These are phyloP conservation scores for Aphidoletes aphidimyza DNA, from an alignment of 2,888 invertebrate genomes.

Conservation along the genomic window DNA sequence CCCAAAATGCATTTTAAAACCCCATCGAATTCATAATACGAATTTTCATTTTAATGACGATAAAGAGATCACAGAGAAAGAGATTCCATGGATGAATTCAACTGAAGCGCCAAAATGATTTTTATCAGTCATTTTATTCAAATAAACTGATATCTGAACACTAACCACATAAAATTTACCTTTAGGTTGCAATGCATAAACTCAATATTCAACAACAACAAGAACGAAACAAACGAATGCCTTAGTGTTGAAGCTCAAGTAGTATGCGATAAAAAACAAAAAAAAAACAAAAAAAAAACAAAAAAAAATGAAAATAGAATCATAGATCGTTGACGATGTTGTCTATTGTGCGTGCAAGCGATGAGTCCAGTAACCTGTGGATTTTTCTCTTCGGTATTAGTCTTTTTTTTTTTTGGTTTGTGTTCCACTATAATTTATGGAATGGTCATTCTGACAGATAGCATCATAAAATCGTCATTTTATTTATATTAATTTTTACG, in stretches of 20 bases:
- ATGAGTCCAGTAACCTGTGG: conserved; percentile 56
- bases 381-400: conserved; percentile 52
- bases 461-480: conserved; percentile 57
- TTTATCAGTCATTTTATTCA: too few species aligned
- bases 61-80: too few species aligned
- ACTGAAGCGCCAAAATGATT: too few species aligned
- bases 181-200: too few species aligned
- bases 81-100: too few species aligned
- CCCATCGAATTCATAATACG: too few species aligned
- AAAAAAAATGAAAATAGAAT: conserved; percentile 40
- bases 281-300: not conserved
- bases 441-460: conserved; percentile 57
- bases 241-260: not conserved
- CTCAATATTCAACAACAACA: too few species aligned
- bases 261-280: not conserved
- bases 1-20: too few species aligned
- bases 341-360: conserved; percentile 53
- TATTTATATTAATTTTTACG: conserved; percentile 55
- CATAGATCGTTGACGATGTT: conserved; percentile 27
- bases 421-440: conserved; percentile 57
- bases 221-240: not conserved
- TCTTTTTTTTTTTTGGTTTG: not conserved
- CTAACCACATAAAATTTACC: too few species aligned
- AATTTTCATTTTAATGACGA: too few species aligned
- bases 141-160: too few species aligned